A percentile compares a stretch with the other conserved stretches of the same genome.
phyloP scores from a whole-genome alignment of 1,140 invertebrate genomes.

The Mizuhopecten yessoensis region DNA sequence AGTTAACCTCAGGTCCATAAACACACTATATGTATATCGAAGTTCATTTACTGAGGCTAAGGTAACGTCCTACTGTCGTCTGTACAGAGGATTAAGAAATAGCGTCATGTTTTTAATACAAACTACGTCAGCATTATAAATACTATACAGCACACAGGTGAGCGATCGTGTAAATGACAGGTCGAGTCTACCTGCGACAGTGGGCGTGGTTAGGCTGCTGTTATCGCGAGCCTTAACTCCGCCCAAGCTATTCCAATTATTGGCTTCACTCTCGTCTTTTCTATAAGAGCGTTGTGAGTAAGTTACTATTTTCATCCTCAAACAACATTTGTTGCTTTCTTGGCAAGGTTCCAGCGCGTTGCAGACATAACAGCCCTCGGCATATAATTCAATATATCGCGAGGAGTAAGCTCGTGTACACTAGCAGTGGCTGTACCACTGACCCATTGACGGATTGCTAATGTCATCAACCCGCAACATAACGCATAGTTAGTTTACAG shows the following conservation, averaged over 20 bases:
- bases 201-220: not conserved
- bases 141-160: not conserved
- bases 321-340: conserved; percentile 34
- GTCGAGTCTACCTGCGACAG: not conserved
- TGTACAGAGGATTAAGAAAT: not conserved
- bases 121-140: conserved; percentile 27
- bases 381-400: not conserved
- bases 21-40: not conserved
- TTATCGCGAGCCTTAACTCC: not conserved
- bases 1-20: not conserved
- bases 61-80: not conserved
- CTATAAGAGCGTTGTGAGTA: not conserved
- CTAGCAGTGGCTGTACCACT: not conserved
- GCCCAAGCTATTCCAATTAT: not conserved
- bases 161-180: not conserved
- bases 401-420: conserved; percentile 8
- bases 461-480: not conserved
- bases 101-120: not conserved
- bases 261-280: not conserved
- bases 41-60: not conserved
- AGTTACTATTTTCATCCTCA: conserved; percentile 39
- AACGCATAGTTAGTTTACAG: not conserved
- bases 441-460: conserved; percentile 8
- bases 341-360: not conserved
- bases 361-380: conserved; percentile 4